Evolutionary conservation across 2,888 invertebrate species (phyloP).

Genomic region (Siphlonurus alternatus): DNA sequence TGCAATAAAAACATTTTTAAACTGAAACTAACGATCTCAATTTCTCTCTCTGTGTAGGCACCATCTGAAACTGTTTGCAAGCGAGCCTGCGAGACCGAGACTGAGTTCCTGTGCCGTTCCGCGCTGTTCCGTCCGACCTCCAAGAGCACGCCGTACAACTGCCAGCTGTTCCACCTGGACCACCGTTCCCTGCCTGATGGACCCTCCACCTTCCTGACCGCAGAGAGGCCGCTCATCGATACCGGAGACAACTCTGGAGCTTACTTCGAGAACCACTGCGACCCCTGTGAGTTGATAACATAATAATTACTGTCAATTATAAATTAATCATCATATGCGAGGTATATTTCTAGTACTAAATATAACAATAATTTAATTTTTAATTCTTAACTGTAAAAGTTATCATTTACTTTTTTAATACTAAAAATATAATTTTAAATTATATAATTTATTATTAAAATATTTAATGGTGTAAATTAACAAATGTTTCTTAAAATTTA

Average conservation of each 20-base stretch:
- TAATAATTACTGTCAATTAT: too few species aligned
- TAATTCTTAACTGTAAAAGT: too few species aligned
- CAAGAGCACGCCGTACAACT: slow-evolving; percentile 65
- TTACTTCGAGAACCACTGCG: slow-evolving; percentile 81
- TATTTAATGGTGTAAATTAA: neutral
- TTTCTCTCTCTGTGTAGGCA: too few species aligned
- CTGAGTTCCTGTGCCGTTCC: slow-evolving; percentile 79
- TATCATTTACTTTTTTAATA: neutral
- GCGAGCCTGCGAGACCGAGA: slow-evolving; percentile 80
- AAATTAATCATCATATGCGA: too few species aligned
- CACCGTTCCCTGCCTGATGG: slow-evolving; percentile 85
- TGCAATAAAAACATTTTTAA: too few species aligned
- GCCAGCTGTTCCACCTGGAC: slow-evolving; percentile 80
- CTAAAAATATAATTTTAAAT: slow-evolving; percentile 1
- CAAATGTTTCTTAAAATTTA: too few species aligned
- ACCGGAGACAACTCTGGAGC: slow-evolving; percentile 79
- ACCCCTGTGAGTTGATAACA: slow-evolving; percentile 30
- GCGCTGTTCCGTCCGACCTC: slow-evolving; percentile 53
- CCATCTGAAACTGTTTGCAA: slow-evolving; percentile 79
- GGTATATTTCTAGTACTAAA: too few species aligned
- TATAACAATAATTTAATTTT: too few species aligned
- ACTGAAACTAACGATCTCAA: too few species aligned
- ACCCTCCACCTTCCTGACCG: slow-evolving; percentile 77
- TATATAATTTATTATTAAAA: slow-evolving; percentile 13
- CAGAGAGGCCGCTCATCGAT: slow-evolving; percentile 76